These are phyloP conservation scores for Drosophila azteca DNA, from an alignment of 1,140 invertebrate species.

Conservation along the genomic window DNA sequence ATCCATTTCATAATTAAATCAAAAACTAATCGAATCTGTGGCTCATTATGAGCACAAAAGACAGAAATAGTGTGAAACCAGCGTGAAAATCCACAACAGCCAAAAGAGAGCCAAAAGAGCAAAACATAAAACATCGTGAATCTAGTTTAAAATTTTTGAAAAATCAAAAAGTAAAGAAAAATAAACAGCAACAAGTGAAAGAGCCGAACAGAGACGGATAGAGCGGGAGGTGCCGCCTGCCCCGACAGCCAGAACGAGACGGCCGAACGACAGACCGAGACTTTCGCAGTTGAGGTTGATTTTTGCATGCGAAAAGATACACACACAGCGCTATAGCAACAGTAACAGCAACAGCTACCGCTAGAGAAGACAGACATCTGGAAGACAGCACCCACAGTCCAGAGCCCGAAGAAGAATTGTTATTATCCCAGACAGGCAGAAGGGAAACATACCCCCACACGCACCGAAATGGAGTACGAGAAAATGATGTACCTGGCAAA, in stretches of 20 bases:
- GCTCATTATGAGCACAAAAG: slow-evolving; percentile 61
- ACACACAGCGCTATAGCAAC: slow-evolving; percentile 13
- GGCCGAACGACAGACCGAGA: slow-evolving; percentile 49
- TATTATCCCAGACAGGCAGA: slow-evolving; percentile 21
- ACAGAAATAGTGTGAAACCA: slow-evolving; percentile 37
- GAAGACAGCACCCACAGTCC: slow-evolving; percentile 13
- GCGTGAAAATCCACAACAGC: slow-evolving; percentile 16
- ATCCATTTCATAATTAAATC: slow-evolving; percentile 11
- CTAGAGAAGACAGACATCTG: slow-evolving; percentile 39
- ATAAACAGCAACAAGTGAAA: slow-evolving; percentile 61
- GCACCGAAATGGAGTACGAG: slow-evolving; percentile 74
- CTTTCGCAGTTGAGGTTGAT: slow-evolving; percentile 65
- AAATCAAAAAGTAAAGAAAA: slow-evolving; percentile 49
- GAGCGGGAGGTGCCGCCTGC: slow-evolving; percentile 26
- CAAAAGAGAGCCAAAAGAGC: slow-evolving; percentile 15
- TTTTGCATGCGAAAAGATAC: slow-evolving; percentile 57
- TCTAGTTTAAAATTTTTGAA: slow-evolving; percentile 58
- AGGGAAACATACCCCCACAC: neutral
- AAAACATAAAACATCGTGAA: slow-evolving; percentile 35
- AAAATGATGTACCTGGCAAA: slow-evolving; percentile 69
- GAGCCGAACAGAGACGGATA: slow-evolving; percentile 41
- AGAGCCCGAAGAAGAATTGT: slow-evolving; percentile 21
- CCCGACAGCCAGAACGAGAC: slow-evolving; percentile 51
- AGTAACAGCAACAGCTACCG: slow-evolving; percentile 15
- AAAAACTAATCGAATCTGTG: slow-evolving; percentile 35